Conservation (phyloP, 2,888 invertebrate species). For the Erebia epiphron region DNA sequence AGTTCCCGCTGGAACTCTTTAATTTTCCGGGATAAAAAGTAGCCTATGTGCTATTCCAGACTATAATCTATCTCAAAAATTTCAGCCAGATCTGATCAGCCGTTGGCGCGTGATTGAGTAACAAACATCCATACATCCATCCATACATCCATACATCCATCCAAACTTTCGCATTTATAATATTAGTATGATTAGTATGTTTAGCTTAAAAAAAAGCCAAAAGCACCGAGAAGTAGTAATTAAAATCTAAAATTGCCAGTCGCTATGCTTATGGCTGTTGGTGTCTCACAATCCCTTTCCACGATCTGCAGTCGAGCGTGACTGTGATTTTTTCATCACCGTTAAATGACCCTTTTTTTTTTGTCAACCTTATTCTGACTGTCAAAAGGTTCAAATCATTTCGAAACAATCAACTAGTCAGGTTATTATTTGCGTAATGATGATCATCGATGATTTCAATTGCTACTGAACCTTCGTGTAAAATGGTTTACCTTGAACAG, state of each 20-base stretch:
- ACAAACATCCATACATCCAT: too few relatives aligned
- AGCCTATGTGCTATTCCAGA: too few relatives aligned
- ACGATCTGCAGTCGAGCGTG: conserved; percentile 61
- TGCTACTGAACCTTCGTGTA: conserved; percentile 16
- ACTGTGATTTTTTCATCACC: conserved; percentile 47
- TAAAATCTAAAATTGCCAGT: conserved; percentile 15
- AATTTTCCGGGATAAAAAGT: too few relatives aligned
- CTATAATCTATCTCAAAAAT: too few relatives aligned
- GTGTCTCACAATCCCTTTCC: conserved; percentile 51
- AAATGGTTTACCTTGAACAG: neutral
- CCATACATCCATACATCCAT: too few relatives aligned
- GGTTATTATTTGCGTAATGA: conserved; percentile 37
- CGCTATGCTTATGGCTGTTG: conserved; percentile 28
- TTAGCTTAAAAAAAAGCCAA: conserved; percentile 3
- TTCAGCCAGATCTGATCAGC: too few relatives aligned
- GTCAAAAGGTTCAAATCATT: conserved; percentile 11
- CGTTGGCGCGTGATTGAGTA: too few relatives aligned
- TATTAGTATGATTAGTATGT: neutral
- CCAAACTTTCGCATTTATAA: too few relatives aligned
- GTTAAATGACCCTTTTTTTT: conserved; percentile 21
- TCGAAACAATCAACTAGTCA: conserved; percentile 12
- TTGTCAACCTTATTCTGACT: conserved; percentile 21
- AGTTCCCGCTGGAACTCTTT: too few relatives aligned
- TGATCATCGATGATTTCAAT: conserved; percentile 22
- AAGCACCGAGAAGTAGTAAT: neutral